phyloP scores from a whole-genome alignment of 2,888 invertebrate genomes.

The Agonopterix arenella region DNA sequence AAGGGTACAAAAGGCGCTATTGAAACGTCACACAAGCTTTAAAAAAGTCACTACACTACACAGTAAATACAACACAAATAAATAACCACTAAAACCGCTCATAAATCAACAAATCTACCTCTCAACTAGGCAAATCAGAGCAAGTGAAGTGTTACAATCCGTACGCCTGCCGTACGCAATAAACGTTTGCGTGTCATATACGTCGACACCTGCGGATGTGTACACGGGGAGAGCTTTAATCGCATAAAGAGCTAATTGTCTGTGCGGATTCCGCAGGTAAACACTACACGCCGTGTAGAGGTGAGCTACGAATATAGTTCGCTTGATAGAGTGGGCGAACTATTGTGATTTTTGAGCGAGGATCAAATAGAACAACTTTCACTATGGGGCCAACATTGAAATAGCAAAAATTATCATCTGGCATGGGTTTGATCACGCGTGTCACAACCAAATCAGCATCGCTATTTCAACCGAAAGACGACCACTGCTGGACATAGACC shows the following conservation, averaged over 20 bases:
- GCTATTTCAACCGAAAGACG: no score
- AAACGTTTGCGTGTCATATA: slow-evolving; percentile 25
- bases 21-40: no score
- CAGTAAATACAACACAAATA: no score
- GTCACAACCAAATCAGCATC: no score
- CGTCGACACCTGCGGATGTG: slow-evolving; percentile 53
- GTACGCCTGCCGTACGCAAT: slow-evolving; percentile 24
- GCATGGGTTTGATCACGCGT: no score
- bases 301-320: not conserved
- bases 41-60: no score
- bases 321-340: not conserved
- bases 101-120: slow-evolving; percentile 8
- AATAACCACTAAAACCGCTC: not conserved
- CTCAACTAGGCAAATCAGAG: slow-evolving; percentile 14
- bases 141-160: slow-evolving; percentile 19
- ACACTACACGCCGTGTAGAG: slow-evolving; percentile 50
- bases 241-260: slow-evolving; percentile 73
- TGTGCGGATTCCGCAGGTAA: slow-evolving; percentile 70
- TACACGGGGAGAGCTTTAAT: slow-evolving; percentile 60
- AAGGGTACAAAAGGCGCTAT: no score
- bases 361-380: no score
- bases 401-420: no score
- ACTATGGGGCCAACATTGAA: no score
- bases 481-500: no score
- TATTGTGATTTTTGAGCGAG: no score